phyloP scores from a whole-genome alignment of 64 coral and sea anemone genomes.

The Pocillopora damicornis region DNA sequence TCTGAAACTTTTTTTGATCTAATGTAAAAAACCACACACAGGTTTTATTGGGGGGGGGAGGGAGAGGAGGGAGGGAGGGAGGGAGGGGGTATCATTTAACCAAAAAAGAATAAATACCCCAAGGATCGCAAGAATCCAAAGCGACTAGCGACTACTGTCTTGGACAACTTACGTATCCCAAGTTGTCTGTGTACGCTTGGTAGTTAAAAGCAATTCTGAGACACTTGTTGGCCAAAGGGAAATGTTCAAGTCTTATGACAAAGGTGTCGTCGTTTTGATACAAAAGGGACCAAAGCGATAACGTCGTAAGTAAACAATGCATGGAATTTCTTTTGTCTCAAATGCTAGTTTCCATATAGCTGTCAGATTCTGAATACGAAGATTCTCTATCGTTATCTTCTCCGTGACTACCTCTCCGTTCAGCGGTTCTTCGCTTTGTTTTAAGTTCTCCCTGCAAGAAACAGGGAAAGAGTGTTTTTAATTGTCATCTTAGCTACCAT shows the following conservation, averaged over 20 bases:
- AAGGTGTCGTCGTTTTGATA: too few relatives aligned
- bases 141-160: too few relatives aligned
- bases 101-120: too few relatives aligned
- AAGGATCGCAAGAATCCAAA: too few relatives aligned
- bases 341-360: slow-evolving; percentile 43
- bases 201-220: too few relatives aligned
- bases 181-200: too few relatives aligned
- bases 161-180: too few relatives aligned
- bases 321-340: not conserved
- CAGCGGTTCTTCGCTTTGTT: not conserved
- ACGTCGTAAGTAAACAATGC: too few relatives aligned
- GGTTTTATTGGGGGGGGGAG: too few relatives aligned
- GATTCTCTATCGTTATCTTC: not conserved
- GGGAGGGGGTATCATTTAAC: not conserved
- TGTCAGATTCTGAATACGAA: slow-evolving; percentile 5
- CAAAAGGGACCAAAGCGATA: too few relatives aligned
- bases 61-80: not conserved
- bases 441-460: slow-evolving; percentile 8
- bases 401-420: not conserved
- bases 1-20: not conserved
- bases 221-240: too few relatives aligned
- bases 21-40: not conserved
- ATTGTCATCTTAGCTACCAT: not conserved
- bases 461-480: not conserved
- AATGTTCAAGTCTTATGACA: too few relatives aligned